Conservation (phyloP, 2,797 vertebrate genomes). For the Nannoperca obscura region DNA sequence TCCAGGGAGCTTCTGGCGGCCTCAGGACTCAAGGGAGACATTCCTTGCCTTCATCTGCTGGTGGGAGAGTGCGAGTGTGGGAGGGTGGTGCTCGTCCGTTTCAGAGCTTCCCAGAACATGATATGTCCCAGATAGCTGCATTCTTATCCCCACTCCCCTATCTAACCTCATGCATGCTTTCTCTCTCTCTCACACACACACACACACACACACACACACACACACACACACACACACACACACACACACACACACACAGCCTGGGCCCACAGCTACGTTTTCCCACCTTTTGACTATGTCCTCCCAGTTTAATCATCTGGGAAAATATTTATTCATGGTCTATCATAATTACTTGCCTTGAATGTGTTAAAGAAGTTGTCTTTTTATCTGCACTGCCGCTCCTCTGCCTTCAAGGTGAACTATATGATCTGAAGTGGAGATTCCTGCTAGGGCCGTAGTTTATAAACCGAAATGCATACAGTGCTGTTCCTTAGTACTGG, state of each 20-base stretch:
- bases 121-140: conserved; percentile 68
- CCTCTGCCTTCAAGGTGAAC: conserved; percentile 69
- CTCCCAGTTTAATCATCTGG: conserved; percentile 74
- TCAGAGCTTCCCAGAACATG: conserved; percentile 63
- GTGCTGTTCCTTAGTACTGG: neutral
- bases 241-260: conserved; percentile 43
- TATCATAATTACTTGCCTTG: conserved; percentile 60
- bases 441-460: conserved; percentile 35
- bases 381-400: conserved; percentile 60
- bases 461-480: conserved; percentile 28
- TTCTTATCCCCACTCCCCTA: conserved; percentile 63
- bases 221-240: no score
- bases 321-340: conserved; percentile 78
- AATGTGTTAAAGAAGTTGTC: conserved; percentile 67
- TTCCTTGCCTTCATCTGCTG: conserved; percentile 62
- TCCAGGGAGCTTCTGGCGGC: conserved; percentile 41
- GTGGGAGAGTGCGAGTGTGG: conserved; percentile 32
- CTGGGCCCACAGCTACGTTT: conserved; percentile 40
- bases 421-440: conserved; percentile 39
- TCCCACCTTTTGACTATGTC: conserved; percentile 40
- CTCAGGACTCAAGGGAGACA: conserved; percentile 51
- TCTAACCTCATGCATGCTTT: conserved; percentile 62
- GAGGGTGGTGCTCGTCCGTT: conserved; percentile 38
- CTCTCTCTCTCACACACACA: neutral
- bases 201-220: conserved; percentile 22